phyloP scores from a whole-genome alignment of 2,113 vertebrate genomes.

The Irena cyanogastra region DNA sequence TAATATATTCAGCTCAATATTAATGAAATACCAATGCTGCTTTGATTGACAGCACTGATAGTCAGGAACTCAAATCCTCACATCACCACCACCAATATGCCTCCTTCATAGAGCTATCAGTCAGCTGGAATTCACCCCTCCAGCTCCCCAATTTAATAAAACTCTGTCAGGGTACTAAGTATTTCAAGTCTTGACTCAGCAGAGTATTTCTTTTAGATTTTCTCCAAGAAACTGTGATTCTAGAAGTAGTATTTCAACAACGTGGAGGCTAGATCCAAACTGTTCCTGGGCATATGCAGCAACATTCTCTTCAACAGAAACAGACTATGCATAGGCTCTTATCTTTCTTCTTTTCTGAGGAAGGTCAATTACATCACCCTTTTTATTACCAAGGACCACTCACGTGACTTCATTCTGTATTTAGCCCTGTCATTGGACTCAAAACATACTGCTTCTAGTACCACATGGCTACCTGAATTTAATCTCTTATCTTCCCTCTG shows the following conservation, averaged over 20 bases:
- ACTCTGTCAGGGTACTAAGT: not conserved
- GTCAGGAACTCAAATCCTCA: not conserved
- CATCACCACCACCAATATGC: accelerated
- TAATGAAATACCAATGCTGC: not conserved
- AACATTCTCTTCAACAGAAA: not conserved
- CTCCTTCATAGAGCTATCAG: accelerated
- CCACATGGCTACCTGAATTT: not conserved
- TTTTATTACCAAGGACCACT: not conserved
- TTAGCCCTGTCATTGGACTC: not conserved
- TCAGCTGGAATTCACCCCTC: not conserved
- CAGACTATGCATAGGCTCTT: not conserved
- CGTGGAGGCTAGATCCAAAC: not conserved
- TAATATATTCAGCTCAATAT: not conserved
- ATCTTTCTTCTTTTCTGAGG: not conserved
- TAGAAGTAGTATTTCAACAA: not conserved
- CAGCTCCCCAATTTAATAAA: not conserved
- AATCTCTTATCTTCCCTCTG: not conserved
- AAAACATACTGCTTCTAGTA: not conserved
- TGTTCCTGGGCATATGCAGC: not conserved
- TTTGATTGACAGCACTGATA: not conserved
- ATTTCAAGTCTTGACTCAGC: not conserved
- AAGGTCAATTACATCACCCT: not conserved
- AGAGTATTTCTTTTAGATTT: not conserved
- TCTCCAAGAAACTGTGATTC: not conserved
- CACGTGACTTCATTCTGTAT: not conserved